Evolutionary conservation across 1,140 invertebrate species (phyloP), one percentile per base, ranked within the genome.

Genomic region (Telenomus remus): DNA sequence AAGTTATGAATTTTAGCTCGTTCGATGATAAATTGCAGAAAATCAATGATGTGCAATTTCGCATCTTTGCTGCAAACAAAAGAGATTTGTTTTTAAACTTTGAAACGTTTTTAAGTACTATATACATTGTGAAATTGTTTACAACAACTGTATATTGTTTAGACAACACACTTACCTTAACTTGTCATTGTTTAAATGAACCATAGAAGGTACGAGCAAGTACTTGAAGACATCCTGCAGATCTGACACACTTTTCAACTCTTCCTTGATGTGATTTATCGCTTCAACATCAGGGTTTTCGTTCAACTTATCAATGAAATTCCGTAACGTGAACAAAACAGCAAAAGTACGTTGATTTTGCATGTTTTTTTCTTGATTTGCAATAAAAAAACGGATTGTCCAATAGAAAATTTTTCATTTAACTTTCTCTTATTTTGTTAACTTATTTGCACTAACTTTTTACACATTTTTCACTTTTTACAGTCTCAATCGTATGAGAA

Each of bases 1-100:
- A 86, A 72, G 53, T 85, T 89, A 11, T 79, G 82, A 6, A 91
- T 81, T 33, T 60, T 84, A 3, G 83, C 81, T 74, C 84, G 89
- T 12, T 79, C 73, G 50, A 91, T 35, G 1, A 90, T 80, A 46
- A 76, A 65, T 35, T 79, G 80, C 53, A 90, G 82, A 4, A 84
- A 83, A 53, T 88, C 81, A 0, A 90, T 75, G 27, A 91, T 73
- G 51, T 85, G 79, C 50, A 86, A 78, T 80, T 88, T 89, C 1
- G 88, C 15, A 55, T 89, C 87, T 82, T 83, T 81, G 10, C 86
- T 88, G 55, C 27, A 79, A 48, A 19, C 4, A 48, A 48, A 8
- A 10, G n/a, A 8, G 34, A 35, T 35, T 5, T 35, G 5, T 35
- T 35, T 5, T 35, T 35, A 5, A 10, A 6, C 34, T 35, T 35